These are phyloP conservation scores for Heliconius nattereri DNA, from an alignment of 1,140 invertebrate species.

Conservation along the genomic window DNA sequence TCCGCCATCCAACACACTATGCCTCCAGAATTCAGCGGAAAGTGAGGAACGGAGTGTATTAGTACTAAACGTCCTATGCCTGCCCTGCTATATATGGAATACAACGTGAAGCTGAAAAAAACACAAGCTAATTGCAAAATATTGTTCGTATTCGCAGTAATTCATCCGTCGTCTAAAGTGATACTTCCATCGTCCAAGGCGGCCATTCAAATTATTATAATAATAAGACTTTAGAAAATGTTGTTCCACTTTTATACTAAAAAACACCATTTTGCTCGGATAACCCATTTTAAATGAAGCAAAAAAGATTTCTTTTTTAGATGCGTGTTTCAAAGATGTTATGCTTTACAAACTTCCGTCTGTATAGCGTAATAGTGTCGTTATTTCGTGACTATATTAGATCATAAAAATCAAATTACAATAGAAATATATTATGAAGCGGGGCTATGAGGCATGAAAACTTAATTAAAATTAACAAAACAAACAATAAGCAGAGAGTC, in stretches of 20 bases:
- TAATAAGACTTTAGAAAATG: too few species aligned
- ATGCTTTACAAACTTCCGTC: slow-evolving; percentile 3
- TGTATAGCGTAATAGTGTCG: neutral
- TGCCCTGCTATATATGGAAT: too few species aligned
- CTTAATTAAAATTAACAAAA: neutral
- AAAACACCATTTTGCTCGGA: neutral
- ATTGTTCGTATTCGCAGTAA: too few species aligned
- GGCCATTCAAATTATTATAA: too few species aligned
- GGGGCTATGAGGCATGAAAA: neutral
- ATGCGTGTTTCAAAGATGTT: neutral
- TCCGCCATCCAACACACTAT: too few species aligned
- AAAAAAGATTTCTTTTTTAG: slow-evolving; percentile 1
- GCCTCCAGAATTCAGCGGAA: too few species aligned
- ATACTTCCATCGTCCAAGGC: too few species aligned
- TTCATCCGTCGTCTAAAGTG: too few species aligned
- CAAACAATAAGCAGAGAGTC: neutral
- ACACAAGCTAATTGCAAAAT: too few species aligned
- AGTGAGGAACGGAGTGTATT: too few species aligned
- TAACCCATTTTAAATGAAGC: slow-evolving; percentile 5
- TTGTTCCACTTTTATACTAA: neutral
- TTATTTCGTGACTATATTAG: slow-evolving; percentile 7
- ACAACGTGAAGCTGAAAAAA: too few species aligned
- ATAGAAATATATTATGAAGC: neutral
- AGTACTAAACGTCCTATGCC: too few species aligned
- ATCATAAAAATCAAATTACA: neutral